phyloP scores from a whole-genome alignment of 2,888 invertebrate genomes.

The Endomychus coccineus region DNA sequence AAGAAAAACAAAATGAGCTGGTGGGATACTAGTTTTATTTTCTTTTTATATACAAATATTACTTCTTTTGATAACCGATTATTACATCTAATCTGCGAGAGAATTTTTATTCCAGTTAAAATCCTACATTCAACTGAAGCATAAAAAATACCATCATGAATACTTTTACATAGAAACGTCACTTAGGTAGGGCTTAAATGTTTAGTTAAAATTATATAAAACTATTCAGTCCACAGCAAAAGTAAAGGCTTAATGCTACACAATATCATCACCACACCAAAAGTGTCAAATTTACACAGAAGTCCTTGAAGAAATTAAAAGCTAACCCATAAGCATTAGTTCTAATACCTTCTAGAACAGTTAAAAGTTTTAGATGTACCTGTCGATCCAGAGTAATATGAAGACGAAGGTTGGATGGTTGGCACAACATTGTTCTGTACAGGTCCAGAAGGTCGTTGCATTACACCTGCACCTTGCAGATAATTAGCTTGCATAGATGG shows the following conservation, averaged over 20 bases:
- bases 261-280: constrained; percentile 12
- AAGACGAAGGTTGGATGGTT: constrained; percentile 46
- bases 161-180: constrained; percentile 15
- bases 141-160: constrained; percentile 12
- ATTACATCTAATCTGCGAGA: too few relatives aligned
- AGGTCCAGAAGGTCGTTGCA: constrained; percentile 50
- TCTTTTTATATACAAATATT: too few relatives aligned
- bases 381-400: constrained; percentile 48
- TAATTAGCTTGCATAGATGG: constrained; percentile 52
- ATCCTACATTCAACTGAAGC: constrained; percentile 12
- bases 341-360: constrained; percentile 18
- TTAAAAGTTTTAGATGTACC: constrained; percentile 38
- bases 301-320: constrained; percentile 1
- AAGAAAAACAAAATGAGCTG: too few relatives aligned
- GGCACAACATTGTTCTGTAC: constrained; percentile 46
- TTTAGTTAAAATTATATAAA: constrained; percentile 11
- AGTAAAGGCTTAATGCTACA: constrained; percentile 13
- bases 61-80: too few relatives aligned
- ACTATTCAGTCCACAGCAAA: constrained; percentile 13
- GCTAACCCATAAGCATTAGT: constrained; percentile 1
- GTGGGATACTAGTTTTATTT: too few relatives aligned
- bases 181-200: constrained; percentile 13
- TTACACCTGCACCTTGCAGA: constrained; percentile 55
- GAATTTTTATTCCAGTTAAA: too few relatives aligned
- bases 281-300: constrained; percentile 1